These are phyloP conservation scores for Mellivora capensis DNA, from an alignment of 2,113 vertebrate species.

Conservation along the genomic window DNA sequence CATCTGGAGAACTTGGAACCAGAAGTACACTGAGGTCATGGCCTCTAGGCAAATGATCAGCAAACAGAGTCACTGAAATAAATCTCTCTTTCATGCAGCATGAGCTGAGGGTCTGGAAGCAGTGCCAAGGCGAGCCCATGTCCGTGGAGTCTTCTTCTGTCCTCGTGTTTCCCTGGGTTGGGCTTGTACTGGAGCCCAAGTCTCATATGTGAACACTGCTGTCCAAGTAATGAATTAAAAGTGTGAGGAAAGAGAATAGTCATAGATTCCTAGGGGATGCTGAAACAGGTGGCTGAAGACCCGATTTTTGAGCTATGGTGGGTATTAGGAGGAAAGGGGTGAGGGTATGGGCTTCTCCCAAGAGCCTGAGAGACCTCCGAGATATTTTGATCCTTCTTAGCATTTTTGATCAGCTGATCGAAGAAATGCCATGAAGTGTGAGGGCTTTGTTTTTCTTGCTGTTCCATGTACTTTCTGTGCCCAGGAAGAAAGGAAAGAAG, in stretches of 20 bases:
- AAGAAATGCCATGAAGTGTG: neutral
- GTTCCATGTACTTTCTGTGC: neutral
- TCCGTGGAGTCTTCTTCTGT: neutral
- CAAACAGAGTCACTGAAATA: slow-evolving; percentile 54
- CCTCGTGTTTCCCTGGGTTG: slow-evolving; percentile 9
- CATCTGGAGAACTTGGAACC: slow-evolving; percentile 76
- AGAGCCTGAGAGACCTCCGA: neutral
- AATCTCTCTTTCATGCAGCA: slow-evolving; percentile 54
- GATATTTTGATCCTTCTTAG: neutral
- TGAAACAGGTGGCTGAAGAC: slow-evolving; percentile 2
- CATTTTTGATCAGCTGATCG: neutral
- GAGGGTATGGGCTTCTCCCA: neutral
- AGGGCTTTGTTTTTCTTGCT: neutral
- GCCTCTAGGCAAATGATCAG: slow-evolving; percentile 70
- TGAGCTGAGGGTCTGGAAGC: slow-evolving; percentile 58
- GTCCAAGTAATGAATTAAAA: slow-evolving; percentile 26
- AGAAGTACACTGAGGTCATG: slow-evolving; percentile 60
- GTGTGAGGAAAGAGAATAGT: neutral
- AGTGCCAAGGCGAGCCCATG: neutral
- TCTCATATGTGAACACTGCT: neutral
- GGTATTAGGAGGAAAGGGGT: neutral
- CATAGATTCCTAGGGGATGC: neutral
- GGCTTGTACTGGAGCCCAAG: slow-evolving; percentile 21
- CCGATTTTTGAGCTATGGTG: neutral
- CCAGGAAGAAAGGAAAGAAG: neutral